phyloP scores from a whole-genome alignment of 2,797 vertebrate genomes.

The Tauraco hartlaubi region DNA sequence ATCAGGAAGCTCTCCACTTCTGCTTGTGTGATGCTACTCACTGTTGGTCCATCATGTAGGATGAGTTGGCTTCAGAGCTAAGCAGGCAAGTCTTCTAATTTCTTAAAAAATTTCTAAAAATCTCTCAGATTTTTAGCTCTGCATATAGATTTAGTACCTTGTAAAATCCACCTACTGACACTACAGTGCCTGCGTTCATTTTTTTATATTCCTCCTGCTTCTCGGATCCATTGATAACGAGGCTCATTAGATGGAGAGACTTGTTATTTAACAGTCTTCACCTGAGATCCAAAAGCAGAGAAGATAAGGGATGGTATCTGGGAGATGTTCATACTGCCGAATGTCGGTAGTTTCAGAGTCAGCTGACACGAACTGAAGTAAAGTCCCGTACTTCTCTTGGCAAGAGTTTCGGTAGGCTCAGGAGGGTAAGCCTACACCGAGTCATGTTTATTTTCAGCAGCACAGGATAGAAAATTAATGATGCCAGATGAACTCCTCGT shows the following conservation, averaged over 20 bases:
- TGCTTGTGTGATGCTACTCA: background rate
- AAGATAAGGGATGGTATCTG: background rate
- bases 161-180: background rate
- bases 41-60: fast-evolving
- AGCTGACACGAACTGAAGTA: background rate
- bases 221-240: background rate
- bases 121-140: background rate
- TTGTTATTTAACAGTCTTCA: background rate
- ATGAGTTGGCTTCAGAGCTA: background rate
- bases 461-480: background rate
- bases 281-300: background rate
- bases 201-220: background rate
- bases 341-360: background rate
- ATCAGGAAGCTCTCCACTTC: background rate
- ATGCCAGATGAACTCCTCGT: background rate
- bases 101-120: background rate
- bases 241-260: background rate
- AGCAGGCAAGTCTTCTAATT: background rate
- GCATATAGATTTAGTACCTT: background rate
- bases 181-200: background rate
- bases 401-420: background rate
- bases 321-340: background rate
- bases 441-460: background rate
- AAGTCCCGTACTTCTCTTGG: background rate
- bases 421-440: background rate